Evolutionary conservation across 2,797 vertebrate genomes (phyloP).

Genomic region (Gymnopithys bicolor): DNA sequence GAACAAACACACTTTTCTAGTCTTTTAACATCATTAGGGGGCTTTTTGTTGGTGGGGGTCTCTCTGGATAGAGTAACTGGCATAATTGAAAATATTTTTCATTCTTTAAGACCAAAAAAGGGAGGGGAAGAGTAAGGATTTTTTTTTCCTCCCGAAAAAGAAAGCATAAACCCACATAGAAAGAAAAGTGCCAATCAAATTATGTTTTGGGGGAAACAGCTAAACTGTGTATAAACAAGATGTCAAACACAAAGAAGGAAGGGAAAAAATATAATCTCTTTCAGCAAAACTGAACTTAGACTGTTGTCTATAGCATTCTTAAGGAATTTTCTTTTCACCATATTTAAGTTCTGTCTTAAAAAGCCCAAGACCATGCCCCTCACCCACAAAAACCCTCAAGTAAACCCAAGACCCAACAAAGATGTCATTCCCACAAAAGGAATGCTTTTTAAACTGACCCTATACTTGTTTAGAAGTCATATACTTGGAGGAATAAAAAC

Average conservation of each 20-base stretch:
- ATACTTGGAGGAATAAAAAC: neutral
- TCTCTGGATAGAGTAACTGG: neutral
- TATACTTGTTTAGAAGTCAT: neutral
- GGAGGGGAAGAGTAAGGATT: neutral
- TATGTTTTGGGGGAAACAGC: neutral
- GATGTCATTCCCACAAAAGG: neutral
- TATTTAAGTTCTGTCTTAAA: neutral
- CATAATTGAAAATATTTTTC: neutral
- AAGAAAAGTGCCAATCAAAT: neutral
- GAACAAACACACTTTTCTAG: neutral
- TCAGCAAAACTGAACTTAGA: neutral
- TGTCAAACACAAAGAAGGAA: neutral
- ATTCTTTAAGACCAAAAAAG: neutral
- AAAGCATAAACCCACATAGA: neutral
- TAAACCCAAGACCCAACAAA: neutral
- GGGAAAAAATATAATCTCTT: neutral
- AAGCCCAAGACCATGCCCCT: neutral
- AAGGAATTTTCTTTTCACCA: neutral
- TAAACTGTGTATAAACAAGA: neutral
- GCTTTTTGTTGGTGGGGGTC: neutral
- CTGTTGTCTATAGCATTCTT: neutral
- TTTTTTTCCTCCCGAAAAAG: neutral
- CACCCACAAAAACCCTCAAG: rapidly evolving
- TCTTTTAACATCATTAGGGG: neutral
- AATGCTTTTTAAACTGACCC: neutral